Conservation (phyloP, 2,113 vertebrate genomes). For the Hyperopisus bebe region DNA sequence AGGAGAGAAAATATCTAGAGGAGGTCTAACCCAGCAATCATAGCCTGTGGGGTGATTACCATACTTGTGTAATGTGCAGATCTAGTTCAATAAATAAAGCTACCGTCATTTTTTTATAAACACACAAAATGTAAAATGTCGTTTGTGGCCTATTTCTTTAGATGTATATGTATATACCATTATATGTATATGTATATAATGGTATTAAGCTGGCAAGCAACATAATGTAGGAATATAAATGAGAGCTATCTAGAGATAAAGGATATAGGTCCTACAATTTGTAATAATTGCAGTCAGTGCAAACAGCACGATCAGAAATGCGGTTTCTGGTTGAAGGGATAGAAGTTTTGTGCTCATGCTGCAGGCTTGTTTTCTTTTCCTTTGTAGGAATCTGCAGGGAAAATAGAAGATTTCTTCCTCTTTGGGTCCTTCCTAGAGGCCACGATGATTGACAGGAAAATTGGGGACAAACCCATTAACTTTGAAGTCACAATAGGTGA, state of each 20-base stretch:
- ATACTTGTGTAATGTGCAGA: background rate
- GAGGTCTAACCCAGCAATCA: background rate
- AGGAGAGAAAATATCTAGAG: background rate
- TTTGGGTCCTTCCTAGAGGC: slow-evolving; percentile 93
- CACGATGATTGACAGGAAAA: slow-evolving; percentile 95
- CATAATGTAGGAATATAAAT: background rate
- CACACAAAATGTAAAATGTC: background rate
- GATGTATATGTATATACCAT: background rate
- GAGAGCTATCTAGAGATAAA: background rate
- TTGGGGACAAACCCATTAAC: slow-evolving; percentile 89
- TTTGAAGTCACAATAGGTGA: slow-evolving; percentile 96
- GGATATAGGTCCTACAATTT: background rate
- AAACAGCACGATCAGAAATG: background rate
- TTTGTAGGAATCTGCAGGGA: slow-evolving; percentile 74
- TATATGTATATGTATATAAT: background rate
- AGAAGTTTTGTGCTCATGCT: background rate
- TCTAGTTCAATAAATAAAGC: background rate
- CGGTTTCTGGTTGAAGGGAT: background rate
- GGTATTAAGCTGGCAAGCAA: background rate
- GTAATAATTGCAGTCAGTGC: background rate
- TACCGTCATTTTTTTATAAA: background rate
- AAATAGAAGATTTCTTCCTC: slow-evolving; percentile 93
- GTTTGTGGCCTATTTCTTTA: background rate
- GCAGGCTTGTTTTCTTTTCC: background rate
- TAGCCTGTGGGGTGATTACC: background rate